Conservation (phyloP, 1,140 invertebrate genomes). For the Caenorhabditis latens region DNA sequence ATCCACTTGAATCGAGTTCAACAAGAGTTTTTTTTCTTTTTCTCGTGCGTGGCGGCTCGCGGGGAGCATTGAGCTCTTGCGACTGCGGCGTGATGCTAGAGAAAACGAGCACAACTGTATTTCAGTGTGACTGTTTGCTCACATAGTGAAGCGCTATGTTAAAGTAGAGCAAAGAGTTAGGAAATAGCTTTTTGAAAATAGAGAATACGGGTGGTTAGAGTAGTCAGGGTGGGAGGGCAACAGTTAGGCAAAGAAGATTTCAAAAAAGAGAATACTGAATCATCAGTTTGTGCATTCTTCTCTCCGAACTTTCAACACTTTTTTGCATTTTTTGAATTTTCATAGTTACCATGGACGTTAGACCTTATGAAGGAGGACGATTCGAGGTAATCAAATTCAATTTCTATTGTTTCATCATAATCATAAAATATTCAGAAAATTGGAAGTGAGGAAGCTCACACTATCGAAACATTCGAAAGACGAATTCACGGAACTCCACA, state of each 20-base stretch:
- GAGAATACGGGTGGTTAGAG: constrained; percentile 14
- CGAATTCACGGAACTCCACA: constrained; percentile 63
- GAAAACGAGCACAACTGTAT: constrained; percentile 43
- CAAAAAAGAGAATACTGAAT: constrained; percentile 12
- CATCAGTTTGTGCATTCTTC: constrained; percentile 49
- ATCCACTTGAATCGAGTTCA: constrained; percentile 53
- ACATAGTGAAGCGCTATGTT: constrained; percentile 2
- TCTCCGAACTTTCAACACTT: constrained; percentile 37
- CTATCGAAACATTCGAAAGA: constrained; percentile 65
- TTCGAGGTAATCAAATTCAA: constrained; percentile 29
- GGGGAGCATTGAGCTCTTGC: constrained; percentile 40
- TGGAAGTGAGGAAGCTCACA: constrained; percentile 67
- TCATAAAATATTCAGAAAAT: constrained; percentile 62
- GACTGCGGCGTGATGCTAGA: constrained; percentile 1
- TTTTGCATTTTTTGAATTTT: neutral
- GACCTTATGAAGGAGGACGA: constrained; percentile 61
- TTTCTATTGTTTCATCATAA: neutral
- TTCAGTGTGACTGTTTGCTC: constrained; percentile 30
- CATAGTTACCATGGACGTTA: constrained; percentile 50
- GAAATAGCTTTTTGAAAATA: neutral
- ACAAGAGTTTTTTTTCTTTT: constrained; percentile 37
- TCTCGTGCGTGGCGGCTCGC: constrained; percentile 44
- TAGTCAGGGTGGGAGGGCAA: constrained; percentile 15
- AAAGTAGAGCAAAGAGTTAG: constrained; percentile 54
- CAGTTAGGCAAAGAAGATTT: constrained; percentile 24